A percentile compares a stretch with the other conserved stretches of the same genome.
These are phyloP conservation scores for Neofelis nebulosa DNA, from an alignment of 2,113 vertebrate genomes.

Conservation along the genomic window DNA sequence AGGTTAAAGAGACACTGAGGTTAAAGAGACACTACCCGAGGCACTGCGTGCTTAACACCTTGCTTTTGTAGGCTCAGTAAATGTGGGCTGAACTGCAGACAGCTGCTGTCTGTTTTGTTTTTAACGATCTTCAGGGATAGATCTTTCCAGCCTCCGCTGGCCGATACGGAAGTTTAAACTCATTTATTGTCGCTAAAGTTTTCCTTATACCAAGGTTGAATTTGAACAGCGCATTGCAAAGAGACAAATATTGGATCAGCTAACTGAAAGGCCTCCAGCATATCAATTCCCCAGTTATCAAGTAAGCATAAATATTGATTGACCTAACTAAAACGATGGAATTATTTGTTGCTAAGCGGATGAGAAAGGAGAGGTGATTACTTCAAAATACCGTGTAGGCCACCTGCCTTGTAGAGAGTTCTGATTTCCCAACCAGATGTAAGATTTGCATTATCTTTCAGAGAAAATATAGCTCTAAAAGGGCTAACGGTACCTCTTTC, in stretches of 20 bases:
- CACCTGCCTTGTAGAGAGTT: not conserved
- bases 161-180: not conserved
- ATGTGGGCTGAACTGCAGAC: not conserved
- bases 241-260: not conserved
- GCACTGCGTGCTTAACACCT: not conserved
- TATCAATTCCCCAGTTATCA: not conserved
- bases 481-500: constrained; percentile 89
- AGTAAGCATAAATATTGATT: not conserved
- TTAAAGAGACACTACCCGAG: not conserved
- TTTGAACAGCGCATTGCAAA: not conserved
- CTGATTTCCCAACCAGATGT: not conserved
- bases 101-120: not conserved
- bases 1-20: not conserved
- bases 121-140: not conserved
- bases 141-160: not conserved
- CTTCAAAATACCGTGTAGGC: not conserved
- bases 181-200: not conserved
- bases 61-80: not conserved
- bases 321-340: not conserved
- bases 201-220: not conserved
- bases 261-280: not conserved
- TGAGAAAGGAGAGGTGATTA: not conserved
- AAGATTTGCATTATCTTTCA: not conserved
- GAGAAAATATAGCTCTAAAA: not conserved
- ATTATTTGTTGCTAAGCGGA: not conserved